Evolutionary conservation across 2,113 vertebrate genomes (phyloP).

Genomic region (Bombycilla garrulus): DNA sequence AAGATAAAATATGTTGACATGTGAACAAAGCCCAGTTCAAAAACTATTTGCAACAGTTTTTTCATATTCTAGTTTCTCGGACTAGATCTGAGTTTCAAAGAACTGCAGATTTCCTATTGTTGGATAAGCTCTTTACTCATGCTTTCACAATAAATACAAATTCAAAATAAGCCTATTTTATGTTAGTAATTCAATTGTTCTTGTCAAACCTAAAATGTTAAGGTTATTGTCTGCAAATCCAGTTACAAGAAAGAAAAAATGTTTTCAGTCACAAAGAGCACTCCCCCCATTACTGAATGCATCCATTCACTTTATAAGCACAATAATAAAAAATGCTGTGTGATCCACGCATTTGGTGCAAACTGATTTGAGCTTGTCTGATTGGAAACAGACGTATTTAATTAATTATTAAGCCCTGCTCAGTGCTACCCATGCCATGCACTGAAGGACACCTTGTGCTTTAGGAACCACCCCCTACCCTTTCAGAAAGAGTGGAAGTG

Average conservation of each 20-base stretch:
- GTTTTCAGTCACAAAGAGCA: neutral
- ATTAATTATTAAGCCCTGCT: neutral
- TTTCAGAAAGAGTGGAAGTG: neutral
- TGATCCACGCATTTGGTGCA: neutral
- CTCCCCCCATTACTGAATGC: neutral
- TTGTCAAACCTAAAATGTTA: neutral
- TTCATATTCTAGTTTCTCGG: neutral
- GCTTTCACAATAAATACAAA: neutral
- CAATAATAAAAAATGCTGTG: neutral
- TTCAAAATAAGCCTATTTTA: neutral
- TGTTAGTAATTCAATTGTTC: neutral
- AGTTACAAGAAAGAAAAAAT: neutral
- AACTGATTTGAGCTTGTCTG: neutral
- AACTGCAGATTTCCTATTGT: neutral
- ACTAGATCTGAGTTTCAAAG: neutral
- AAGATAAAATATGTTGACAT: neutral
- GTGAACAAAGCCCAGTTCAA: conserved; percentile 1
- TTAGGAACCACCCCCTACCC: neutral
- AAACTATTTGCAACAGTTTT: neutral
- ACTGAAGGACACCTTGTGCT: neutral
- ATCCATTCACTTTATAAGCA: neutral
- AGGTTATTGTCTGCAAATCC: neutral
- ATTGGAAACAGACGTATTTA: neutral
- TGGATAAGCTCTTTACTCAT: neutral
- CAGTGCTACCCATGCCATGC: neutral